These are phyloP conservation scores for Polia nebulosa DNA, from an alignment of 2,888 invertebrate genomes.

Conservation along the genomic window DNA sequence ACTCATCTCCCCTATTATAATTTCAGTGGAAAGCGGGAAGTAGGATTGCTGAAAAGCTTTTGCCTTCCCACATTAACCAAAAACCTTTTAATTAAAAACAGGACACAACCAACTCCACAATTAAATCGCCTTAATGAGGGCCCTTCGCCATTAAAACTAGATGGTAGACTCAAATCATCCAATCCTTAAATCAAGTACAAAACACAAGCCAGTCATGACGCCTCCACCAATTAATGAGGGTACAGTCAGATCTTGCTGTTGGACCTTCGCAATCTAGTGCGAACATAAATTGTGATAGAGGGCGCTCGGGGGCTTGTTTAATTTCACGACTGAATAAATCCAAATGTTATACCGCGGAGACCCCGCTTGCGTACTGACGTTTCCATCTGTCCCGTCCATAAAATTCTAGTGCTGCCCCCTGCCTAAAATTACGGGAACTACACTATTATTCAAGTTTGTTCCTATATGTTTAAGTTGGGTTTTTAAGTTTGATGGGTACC, in stretches of 20 bases:
- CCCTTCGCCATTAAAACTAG: constrained; percentile 46
- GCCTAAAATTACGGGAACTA: constrained; percentile 67
- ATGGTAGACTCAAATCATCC: constrained; percentile 53
- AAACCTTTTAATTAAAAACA: constrained; percentile 46
- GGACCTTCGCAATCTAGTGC: constrained; percentile 87
- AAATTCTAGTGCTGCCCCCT: constrained; percentile 76
- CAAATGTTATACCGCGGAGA: constrained; percentile 86
- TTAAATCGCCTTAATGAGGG: constrained; percentile 42
- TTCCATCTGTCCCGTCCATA: constrained; percentile 82
- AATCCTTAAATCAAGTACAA: constrained; percentile 72
- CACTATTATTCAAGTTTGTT: constrained; percentile 39
- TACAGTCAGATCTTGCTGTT: constrained; percentile 79
- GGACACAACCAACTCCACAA: constrained; percentile 24
- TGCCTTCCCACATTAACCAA: constrained; percentile 35
- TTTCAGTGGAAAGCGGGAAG: no score
- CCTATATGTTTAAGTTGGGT: constrained; percentile 32
- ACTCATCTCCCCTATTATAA: no score
- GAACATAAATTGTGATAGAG: constrained; percentile 89
- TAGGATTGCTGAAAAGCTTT: no score
- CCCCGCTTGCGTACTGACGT: constrained; percentile 74
- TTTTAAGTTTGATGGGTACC: constrained; percentile 22
- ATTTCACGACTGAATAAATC: constrained; percentile 91
- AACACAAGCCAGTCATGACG: constrained; percentile 78
- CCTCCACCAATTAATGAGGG: constrained; percentile 83
- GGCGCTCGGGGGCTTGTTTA: constrained; percentile 87